Evolutionary conservation across 2,113 vertebrate genomes (phyloP).

Genomic region (Corythaixoides concolor): DNA sequence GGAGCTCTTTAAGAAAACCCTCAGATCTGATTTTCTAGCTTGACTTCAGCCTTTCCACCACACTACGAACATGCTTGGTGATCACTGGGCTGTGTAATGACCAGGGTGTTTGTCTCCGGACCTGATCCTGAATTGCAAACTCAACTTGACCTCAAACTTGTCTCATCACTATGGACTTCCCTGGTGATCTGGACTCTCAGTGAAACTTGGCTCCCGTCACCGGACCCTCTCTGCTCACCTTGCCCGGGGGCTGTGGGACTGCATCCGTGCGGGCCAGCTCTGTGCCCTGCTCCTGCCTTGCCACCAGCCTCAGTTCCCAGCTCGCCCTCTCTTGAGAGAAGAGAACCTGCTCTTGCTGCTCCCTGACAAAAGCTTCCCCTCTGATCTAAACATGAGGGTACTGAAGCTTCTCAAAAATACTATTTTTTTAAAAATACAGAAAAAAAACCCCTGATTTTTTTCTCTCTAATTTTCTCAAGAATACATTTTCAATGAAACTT

Average conservation of each 20-base stretch:
- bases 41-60: not conserved
- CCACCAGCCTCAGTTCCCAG: not conserved
- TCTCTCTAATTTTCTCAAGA: not conserved
- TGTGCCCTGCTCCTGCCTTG: not conserved
- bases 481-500: not conserved
- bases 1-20: not conserved
- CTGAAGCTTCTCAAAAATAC: not conserved
- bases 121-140: not conserved
- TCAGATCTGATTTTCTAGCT: not conserved
- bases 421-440: not conserved
- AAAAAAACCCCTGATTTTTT: not conserved
- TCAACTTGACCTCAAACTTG: not conserved
- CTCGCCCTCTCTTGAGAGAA: not conserved
- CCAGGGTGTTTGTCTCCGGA: not conserved
- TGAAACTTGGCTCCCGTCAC: not conserved
- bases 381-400: accelerated
- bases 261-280: not conserved
- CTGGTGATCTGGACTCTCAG: not conserved
- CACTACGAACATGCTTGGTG: accelerated
- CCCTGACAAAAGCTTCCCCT: not conserved
- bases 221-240: not conserved
- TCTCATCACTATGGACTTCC: not conserved
- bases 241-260: accelerated
- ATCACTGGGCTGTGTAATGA: not conserved
- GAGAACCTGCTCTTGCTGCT: not conserved